Percentiles rank a stretch among this genome's conserved stretches.
These are phyloP conservation scores for Cyprinus carpio DNA, from an alignment of 2,113 vertebrate genomes.

Conservation along the genomic window DNA sequence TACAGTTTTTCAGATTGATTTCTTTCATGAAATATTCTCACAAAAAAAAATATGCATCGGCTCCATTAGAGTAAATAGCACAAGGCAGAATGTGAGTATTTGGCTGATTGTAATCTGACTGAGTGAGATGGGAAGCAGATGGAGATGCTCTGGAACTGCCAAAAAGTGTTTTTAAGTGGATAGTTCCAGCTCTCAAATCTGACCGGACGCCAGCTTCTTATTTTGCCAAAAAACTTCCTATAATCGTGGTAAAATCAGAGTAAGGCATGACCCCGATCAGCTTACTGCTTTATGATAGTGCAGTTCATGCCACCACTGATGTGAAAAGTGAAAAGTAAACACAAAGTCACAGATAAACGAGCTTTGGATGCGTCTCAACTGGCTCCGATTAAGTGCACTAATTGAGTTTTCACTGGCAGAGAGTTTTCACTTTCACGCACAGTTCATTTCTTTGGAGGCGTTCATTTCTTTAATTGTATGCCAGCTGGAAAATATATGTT, in stretches of 20 bases:
- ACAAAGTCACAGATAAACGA: neutral
- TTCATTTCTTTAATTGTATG: neutral
- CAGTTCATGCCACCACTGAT: neutral
- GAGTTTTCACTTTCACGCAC: neutral
- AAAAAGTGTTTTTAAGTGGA: neutral
- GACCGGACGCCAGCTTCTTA: neutral
- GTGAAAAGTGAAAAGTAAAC: neutral
- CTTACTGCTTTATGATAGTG: neutral
- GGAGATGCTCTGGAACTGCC: neutral
- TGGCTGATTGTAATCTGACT: neutral
- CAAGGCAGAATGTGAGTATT: neutral
- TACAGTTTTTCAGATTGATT: neutral
- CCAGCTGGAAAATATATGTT: neutral
- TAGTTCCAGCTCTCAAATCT: conserved; percentile 5
- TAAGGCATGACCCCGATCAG: neutral
- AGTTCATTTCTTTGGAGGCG: conserved; percentile 3
- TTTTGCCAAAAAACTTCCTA: neutral
- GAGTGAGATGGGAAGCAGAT: conserved; percentile 4
- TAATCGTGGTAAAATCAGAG: neutral
- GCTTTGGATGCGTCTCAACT: neutral
- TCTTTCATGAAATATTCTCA: neutral
- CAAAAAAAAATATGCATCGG: neutral
- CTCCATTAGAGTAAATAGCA: neutral
- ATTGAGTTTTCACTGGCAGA: conserved; percentile 20
- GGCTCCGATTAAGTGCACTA: neutral